Evolutionary conservation across 2,797 vertebrate species (phyloP), one percentile per base, ranked within the genome.

Genomic region (Rhabdomys pumilio): DNA sequence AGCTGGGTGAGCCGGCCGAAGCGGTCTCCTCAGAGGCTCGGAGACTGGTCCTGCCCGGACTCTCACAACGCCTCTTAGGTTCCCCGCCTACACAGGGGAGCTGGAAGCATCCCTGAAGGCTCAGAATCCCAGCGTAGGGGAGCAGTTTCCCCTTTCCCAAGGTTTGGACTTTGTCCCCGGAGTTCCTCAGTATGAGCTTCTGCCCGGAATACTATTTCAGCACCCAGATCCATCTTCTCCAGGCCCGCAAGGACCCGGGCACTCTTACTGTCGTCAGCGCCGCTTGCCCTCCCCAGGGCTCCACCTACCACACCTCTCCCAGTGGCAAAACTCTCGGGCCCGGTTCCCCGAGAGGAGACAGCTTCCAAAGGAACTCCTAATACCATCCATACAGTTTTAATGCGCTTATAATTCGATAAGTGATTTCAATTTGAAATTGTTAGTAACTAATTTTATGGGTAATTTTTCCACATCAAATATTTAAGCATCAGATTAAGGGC

Each of bases 401-500:
- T 97, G 97, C 97, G 97, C 97, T 98, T 96, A 98, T 97, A 97
- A 97, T 97, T 98, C 97, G 97, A 98, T 97, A 97, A 97, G 97
- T 97, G 97, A 97, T 96, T 97, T 98, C 98, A 98, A 97, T 97
- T 97, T 97, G 96, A 97, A 97, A 98, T 97, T 97, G 97, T 96
- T 97, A 97, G 97, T 97, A 97, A 97, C 98, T 97, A 97, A 97
- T 98, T 97, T 97, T 98, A 98, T 97, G 98, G 97, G 97, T 97
- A 97, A 97, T 98, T 98, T 98, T 98, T 97, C 97, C 98, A 97
- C 97, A 97, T 97, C 97, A 97, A 97, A 97, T 97, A 97, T 97
- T 96, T 96, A 95, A 95, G 95, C 95, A 96, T 96, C 88, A 91
- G 96, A 97, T 98, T 97, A 96, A 97, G 96, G 91, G 97, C 95